Evolutionary conservation across 2,113 vertebrate genomes (phyloP), one percentile per base, ranked within the genome.

Genomic region (Sakesphorus luctuosus): DNA sequence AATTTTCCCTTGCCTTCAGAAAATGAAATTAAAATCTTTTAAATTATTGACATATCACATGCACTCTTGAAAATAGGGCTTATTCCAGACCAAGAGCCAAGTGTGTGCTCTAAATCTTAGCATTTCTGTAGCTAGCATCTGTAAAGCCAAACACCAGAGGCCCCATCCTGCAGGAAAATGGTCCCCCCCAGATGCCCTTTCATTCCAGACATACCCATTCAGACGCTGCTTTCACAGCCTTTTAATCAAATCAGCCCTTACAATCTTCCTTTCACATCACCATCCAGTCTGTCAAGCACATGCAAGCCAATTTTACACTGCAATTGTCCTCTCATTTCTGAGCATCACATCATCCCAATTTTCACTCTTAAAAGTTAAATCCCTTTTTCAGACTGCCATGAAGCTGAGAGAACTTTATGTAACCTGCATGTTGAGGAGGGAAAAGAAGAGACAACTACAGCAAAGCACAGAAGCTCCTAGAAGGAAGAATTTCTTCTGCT

Each of bases 221-320:
- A 97, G 85, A 61, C 0, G 0, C 56, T 71, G 79, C 89, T 82
- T 97, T 91, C 94, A 94, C 86, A 89, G 90, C n/a, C 69, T 91
- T 95, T 94, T 96, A 89, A 93, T 93, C 88, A 89, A 89, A 90
- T 84, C 92, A 94, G 15, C 76, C 80, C 66, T 75, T 58, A 76
- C 86, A 95, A 84, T 90, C 90, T 94, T 96, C 83, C 77, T 90
- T 96, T 96, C 90, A 95, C 69, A 90, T 82, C 86, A 90, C 77
- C 84, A 58, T 73, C 92, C 76, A 47, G 73, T 81, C 88, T 94
- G 73, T 61, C 8, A 2, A 0, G 1, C 65, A 82, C 66, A 87
- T 49, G 80, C 80, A 89, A 93, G 66, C 65, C 90, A 84, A 94
- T 95, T 95, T 96, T 91, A 93, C 89, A 93, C 80, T 73, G 77